Base-by-base conservation (phyloP, 2,888 invertebrate genomes). In the Tanypteryx hageni region DNA sequence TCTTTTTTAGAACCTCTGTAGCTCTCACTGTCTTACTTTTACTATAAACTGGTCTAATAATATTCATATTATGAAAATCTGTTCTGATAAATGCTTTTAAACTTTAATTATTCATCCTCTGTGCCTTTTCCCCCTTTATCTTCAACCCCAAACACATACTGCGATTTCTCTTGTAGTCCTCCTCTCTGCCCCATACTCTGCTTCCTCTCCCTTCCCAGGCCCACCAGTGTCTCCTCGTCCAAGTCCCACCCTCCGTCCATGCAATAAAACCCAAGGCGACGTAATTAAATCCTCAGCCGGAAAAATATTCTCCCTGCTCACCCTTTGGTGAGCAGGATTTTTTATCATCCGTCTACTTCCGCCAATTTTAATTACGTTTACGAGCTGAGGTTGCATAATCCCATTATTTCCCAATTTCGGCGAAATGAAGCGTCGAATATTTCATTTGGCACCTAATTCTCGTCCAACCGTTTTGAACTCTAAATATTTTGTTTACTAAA, bases 351-450 rank as follows among this genome's bases (percentile, higher is more conserved):
- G 44, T 44, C 56, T 89, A 64, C 64, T 68, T 89, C 64, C 89
- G 64, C 64, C 44, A 44, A 89, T 89, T 89, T 89, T 68, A 89
- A 89, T 89, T 89, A 89, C 89, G 61, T n/a, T 68, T 89, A 31
- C 64, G 89, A 14, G 56, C 64, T 10, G 89, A 31, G 44, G 89
- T 89, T 44, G 44, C 18, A 44, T 89, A 89, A 89, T 89, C 64
- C 18, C 64, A 27, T 89, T 89, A 89, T 89, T 89, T 64, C n/a
- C 89, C 89, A 68, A 64, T 68, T 68, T n/a, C 64, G 64, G 11
- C 56, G 44, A 89, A 89, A 89, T 61, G 89, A 89, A 68, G 61
- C 68, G 18, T 64, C 11, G 61, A 68, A 68, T 68, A 89, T 89
- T 89, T 89, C 64, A 89, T 89, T 89, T 64, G 31, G 31, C 86